phyloP scores from a whole-genome alignment of 1,140 invertebrate genomes.

The Nixonia krombeini region DNA sequence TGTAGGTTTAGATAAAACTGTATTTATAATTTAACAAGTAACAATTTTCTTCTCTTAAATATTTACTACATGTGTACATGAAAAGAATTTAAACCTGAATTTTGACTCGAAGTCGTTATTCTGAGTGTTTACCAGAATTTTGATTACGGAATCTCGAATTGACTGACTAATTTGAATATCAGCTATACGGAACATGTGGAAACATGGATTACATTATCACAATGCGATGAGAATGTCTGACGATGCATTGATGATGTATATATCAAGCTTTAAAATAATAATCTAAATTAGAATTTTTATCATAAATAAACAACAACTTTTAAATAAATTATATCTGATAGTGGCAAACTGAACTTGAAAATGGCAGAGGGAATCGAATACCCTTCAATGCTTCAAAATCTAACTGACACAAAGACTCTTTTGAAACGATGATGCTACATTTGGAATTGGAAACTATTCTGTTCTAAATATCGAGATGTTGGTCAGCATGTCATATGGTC shows the following conservation, averaged over 20 bases:
- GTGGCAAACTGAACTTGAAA: not conserved
- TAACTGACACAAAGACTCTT: slow-evolving; percentile 25
- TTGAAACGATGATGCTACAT: slow-evolving; percentile 21
- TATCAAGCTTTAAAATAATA: not conserved
- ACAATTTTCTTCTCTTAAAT: no score
- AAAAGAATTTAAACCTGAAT: no score
- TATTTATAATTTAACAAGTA: no score
- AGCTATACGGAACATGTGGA: no score
- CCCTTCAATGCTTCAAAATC: slow-evolving; percentile 2
- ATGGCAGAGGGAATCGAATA: slow-evolving; percentile 11
- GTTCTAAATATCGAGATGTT: slow-evolving; percentile 57
- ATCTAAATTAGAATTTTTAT: slow-evolving; percentile 3
- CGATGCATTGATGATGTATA: not conserved
- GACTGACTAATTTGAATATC: slow-evolving; percentile 37
- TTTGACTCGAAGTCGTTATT: no score
- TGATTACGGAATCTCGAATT: slow-evolving; percentile 51
- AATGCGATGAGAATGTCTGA: no score
- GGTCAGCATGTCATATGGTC: slow-evolving; percentile 73
- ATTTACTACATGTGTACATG: no score
- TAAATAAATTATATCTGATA: not conserved
- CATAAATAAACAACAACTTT: slow-evolving; percentile 58
- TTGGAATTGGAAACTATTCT: slow-evolving; percentile 33
- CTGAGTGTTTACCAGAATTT: no score
- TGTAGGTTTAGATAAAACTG: no score
- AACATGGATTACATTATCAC: no score